A percentile compares a stretch with the other conserved stretches of the same genome.
These are phyloP conservation scores for Knipowitschia caucasica DNA, from an alignment of 2,797 vertebrate genomes.

Conservation along the genomic window DNA sequence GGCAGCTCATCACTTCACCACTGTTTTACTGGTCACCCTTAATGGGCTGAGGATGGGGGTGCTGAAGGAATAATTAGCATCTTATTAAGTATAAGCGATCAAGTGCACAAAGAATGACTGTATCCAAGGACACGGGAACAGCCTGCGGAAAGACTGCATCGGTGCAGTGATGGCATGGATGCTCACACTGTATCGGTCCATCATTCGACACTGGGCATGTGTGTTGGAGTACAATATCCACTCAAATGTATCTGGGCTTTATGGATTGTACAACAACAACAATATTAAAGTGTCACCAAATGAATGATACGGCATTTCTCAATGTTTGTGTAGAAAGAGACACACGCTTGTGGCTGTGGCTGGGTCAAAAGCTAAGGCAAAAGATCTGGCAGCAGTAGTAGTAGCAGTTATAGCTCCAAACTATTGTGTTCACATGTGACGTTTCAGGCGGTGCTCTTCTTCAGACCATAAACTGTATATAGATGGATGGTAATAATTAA, in stretches of 20 bases:
- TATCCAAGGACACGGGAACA: neutral
- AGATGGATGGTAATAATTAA: too few species aligned
- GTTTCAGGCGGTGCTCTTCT: too few species aligned
- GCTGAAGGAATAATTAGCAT: slow-evolving; percentile 40
- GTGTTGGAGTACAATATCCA: too few species aligned
- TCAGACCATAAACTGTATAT: too few species aligned
- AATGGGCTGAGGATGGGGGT: slow-evolving; percentile 40
- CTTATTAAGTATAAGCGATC: slow-evolving; percentile 28
- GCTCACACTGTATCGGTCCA: slow-evolving; percentile 1
- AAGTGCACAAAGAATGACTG: neutral
- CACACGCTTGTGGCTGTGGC: too few species aligned
- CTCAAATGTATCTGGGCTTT: neutral
- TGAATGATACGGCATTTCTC: too few species aligned
- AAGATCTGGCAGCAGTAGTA: too few species aligned
- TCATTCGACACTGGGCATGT: slow-evolving; percentile 15
- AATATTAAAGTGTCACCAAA: neutral
- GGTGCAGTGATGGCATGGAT: neutral
- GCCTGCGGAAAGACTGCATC: neutral
- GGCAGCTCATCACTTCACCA: slow-evolving; percentile 43
- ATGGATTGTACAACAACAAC: neutral
- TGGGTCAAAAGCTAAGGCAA: too few species aligned
- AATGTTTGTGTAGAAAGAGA: too few species aligned
- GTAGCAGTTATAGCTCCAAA: too few species aligned
- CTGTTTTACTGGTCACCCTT: slow-evolving; percentile 50
- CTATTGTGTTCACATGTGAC: too few species aligned